These are phyloP conservation scores for Numenius arquata DNA, from an alignment of 2,113 vertebrate species.

Conservation along the genomic window DNA sequence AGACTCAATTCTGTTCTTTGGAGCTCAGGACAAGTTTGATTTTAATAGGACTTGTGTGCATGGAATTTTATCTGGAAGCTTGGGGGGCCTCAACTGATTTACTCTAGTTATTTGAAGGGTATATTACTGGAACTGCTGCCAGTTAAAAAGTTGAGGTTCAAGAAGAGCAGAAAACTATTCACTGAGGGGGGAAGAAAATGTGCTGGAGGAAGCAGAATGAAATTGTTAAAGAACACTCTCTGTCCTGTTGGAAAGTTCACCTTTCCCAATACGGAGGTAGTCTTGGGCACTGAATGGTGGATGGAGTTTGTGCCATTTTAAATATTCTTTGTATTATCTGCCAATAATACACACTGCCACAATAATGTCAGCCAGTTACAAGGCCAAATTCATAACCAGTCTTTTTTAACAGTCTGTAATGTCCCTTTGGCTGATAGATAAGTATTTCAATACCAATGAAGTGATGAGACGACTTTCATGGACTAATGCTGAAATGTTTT, in stretches of 20 bases:
- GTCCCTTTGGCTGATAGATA: neutral
- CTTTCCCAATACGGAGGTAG: neutral
- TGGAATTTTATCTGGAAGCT: neutral
- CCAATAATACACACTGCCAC: neutral
- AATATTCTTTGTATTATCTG: neutral
- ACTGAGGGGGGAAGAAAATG: neutral
- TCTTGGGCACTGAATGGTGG: neutral
- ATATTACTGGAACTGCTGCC: neutral
- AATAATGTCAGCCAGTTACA: neutral
- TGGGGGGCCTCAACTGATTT: neutral
- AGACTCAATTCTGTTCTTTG: neutral
- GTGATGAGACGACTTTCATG: neutral
- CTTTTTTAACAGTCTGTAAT: neutral
- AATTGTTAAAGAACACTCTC: neutral
- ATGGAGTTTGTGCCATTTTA: neutral
- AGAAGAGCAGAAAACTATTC: neutral
- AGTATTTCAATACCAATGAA: neutral
- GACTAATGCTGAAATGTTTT: neutral
- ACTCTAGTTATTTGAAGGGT: neutral
- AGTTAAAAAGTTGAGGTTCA: neutral
- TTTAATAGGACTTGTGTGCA: neutral
- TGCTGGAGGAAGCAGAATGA: neutral
- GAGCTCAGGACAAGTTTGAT: neutral
- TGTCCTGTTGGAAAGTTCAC: neutral
- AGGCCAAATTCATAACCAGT: neutral